These are phyloP conservation scores for Pyrrhosoma nymphula DNA, from an alignment of 2,888 invertebrate genomes.

Conservation along the genomic window DNA sequence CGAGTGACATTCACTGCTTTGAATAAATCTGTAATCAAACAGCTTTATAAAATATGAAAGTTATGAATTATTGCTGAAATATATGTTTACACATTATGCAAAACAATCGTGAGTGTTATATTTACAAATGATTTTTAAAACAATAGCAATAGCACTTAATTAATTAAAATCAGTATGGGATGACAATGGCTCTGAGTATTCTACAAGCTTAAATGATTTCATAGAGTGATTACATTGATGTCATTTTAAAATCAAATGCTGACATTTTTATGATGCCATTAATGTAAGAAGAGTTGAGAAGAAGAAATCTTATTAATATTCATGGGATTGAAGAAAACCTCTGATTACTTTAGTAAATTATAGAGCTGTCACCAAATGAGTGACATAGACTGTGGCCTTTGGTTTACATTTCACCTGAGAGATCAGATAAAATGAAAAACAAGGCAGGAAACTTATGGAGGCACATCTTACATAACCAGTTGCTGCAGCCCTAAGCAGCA, in stretches of 20 bases:
- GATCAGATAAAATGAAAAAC: neutral
- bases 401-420: neutral
- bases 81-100: neutral
- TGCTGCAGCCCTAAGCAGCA: neutral
- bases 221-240: neutral
- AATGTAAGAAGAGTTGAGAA: neutral
- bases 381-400: neutral
- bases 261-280: neutral
- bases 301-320: neutral
- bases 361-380: neutral
- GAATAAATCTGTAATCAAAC: neutral
- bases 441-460: neutral
- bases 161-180: neutral
- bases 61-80: neutral
- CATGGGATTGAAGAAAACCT: neutral
- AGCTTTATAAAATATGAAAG: neutral
- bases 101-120: neutral
- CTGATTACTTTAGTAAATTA: neutral
- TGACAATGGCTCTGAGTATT: neutral
- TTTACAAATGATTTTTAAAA: conserved; percentile 14
- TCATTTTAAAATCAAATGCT: neutral
- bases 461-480: neutral
- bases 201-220: neutral
- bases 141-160: neutral
- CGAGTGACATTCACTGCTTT: neutral